These are phyloP conservation scores for Bryconaethiops microstoma DNA, from an alignment of 2,797 vertebrate species.

Conservation along the genomic window DNA sequence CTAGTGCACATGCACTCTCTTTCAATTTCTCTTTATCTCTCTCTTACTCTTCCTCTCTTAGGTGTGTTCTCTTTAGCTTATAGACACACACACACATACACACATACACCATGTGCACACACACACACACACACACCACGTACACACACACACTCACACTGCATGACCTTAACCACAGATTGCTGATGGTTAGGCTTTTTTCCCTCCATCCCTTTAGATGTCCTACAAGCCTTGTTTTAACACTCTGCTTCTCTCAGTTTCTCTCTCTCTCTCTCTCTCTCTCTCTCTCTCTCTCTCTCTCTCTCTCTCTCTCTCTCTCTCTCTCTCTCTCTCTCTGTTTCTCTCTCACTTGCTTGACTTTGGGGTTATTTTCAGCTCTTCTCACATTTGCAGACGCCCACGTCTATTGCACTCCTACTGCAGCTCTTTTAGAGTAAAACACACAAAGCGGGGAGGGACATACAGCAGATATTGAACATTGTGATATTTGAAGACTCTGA, in stretches of 20 bases:
- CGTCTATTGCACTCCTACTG: neutral
- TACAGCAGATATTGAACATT: neutral
- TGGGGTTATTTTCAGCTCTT: constrained; percentile 44
- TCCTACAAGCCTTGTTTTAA: constrained; percentile 63
- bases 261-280: constrained; percentile 40
- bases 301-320: constrained; percentile 6
- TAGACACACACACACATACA: constrained; percentile 10
- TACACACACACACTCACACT: constrained; percentile 7
- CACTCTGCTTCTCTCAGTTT: constrained; percentile 36
- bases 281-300: constrained; percentile 39
- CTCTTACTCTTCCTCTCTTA: constrained; percentile 38
- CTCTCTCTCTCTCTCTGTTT: neutral
- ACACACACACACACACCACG: too few relatives aligned
- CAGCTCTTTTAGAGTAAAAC: neutral
- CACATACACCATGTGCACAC: too few relatives aligned
- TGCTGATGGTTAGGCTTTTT: constrained; percentile 56
- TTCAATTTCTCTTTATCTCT: constrained; percentile 40
- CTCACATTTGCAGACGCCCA: constrained; percentile 36
- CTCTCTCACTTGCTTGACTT: neutral
- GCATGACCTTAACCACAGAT: constrained; percentile 60
- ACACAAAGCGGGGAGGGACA: neutral
- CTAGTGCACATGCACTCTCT: constrained; percentile 46
- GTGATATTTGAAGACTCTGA: neutral
- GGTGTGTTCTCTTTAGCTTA: neutral
- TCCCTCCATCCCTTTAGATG: constrained; percentile 48